These are phyloP conservation scores for Diachrysia chrysitis DNA, from an alignment of 2,888 invertebrate genomes.

Conservation along the genomic window DNA sequence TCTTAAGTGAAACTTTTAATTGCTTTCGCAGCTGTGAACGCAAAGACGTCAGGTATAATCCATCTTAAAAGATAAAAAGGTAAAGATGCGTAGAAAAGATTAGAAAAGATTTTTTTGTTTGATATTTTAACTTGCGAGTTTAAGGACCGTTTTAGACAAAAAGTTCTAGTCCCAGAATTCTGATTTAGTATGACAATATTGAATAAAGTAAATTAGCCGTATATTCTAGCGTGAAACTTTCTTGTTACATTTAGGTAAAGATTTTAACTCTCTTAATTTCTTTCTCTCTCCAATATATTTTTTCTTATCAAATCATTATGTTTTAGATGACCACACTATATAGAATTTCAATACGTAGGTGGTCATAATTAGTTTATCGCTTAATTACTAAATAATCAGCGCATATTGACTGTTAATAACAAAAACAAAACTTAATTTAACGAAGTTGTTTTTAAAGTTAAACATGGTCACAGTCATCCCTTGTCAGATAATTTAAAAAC, in stretches of 20 bases:
- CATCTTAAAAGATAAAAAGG: conserved; percentile 39
- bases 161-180: background rate
- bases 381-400: background rate
- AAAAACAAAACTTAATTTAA: conserved; percentile 15
- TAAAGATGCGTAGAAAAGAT: conserved; percentile 33
- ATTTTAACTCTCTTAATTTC: too few relatives aligned
- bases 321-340: too few relatives aligned
- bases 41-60: conserved; percentile 37
- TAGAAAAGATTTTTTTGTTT: conserved; percentile 30
- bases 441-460: conserved; percentile 33
- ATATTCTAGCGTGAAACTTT: background rate
- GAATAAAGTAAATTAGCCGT: background rate
- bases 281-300: too few relatives aligned
- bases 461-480: conserved; percentile 25
- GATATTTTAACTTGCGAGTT: conserved; percentile 4
- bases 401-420: conserved; percentile 30
- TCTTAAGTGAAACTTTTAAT: conserved; percentile 54
- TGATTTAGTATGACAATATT: background rate
- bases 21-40: conserved; percentile 51
- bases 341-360: too few relatives aligned
- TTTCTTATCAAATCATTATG: too few relatives aligned
- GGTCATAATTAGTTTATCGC: background rate
- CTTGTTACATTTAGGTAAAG: too few relatives aligned
- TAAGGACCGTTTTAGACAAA: background rate
- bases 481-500: conserved; percentile 8